Evolutionary conservation across 2,888 invertebrate species (phyloP).

Genomic region (Loripinus fragilis): DNA sequence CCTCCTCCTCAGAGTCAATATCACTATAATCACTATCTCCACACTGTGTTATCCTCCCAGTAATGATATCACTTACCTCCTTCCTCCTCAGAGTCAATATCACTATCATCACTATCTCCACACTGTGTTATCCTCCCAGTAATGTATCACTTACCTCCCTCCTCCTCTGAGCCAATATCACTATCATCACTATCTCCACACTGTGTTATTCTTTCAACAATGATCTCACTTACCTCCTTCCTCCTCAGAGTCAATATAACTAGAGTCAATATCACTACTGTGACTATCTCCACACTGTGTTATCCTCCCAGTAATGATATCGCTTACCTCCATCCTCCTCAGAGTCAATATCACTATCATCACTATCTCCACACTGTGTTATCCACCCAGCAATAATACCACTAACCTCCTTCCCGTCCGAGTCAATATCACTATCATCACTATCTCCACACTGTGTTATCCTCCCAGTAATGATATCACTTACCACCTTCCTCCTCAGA

Average conservation of each 20-base stretch:
- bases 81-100: slow-evolving; percentile 83
- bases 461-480: no score
- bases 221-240: slow-evolving; percentile 75
- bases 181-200: slow-evolving; percentile 83
- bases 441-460: no score
- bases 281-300: slow-evolving; percentile 81
- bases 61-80: slow-evolving; percentile 74
- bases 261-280: slow-evolving; percentile 82
- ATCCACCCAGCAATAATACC: slow-evolving; percentile 48
- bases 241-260: slow-evolving; percentile 83
- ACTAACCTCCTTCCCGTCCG: slow-evolving; percentile 75
- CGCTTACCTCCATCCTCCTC: slow-evolving; percentile 81
- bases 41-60: background rate
- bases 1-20: no score
- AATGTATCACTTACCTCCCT: slow-evolving; percentile 75
- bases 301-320: slow-evolving; percentile 49
- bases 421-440: background rate
- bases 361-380: slow-evolving; percentile 79
- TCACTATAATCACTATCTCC: no score
- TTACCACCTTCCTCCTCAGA: no score
- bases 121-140: slow-evolving; percentile 56
- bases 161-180: slow-evolving; percentile 83
- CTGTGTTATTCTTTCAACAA: slow-evolving; percentile 51
- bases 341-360: slow-evolving; percentile 83
- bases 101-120: slow-evolving; percentile 83